phyloP scores from a whole-genome alignment of 2,797 vertebrate species.

The Antrozous pallidus region DNA sequence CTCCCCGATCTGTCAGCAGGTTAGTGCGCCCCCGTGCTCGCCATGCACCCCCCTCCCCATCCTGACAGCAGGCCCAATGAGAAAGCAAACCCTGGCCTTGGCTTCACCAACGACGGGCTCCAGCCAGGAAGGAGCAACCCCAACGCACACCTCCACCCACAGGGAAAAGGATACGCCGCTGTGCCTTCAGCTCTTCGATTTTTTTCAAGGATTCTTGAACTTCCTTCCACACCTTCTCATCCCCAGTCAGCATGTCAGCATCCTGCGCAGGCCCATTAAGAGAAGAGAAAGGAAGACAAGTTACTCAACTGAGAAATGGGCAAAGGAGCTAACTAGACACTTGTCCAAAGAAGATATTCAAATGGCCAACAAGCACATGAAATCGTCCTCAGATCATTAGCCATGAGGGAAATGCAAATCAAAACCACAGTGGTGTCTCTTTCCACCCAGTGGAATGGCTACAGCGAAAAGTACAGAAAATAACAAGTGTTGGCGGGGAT shows the following conservation, averaged over 20 bases:
- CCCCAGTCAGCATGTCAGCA: conserved; percentile 88
- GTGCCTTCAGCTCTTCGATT: conserved; percentile 86
- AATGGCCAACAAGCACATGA: neutral
- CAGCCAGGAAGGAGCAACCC: neutral
- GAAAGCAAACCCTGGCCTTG: neutral
- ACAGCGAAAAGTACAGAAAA: neutral
- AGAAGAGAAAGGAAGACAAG: conserved; percentile 21
- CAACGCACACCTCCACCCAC: neutral
- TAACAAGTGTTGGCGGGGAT: neutral
- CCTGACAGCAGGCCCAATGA: too few species aligned
- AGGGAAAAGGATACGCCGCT: conserved; percentile 90
- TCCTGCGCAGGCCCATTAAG: conserved; percentile 83
- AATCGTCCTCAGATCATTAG: neutral
- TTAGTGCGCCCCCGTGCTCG: rapidly evolving
- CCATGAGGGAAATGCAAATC: neutral
- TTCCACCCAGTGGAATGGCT: neutral
- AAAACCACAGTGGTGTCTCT: neutral
- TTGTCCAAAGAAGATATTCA: conserved; percentile 1
- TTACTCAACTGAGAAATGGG: neutral
- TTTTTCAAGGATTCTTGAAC: conserved; percentile 85
- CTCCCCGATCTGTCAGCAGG: rapidly evolving
- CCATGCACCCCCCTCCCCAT: too few species aligned
- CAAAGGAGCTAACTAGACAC: neutral
- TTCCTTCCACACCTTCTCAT: conserved; percentile 84
- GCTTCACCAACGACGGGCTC: neutral